Base-by-base conservation (phyloP, 1,140 invertebrate genomes). In the Sinella curviseta region DNA sequence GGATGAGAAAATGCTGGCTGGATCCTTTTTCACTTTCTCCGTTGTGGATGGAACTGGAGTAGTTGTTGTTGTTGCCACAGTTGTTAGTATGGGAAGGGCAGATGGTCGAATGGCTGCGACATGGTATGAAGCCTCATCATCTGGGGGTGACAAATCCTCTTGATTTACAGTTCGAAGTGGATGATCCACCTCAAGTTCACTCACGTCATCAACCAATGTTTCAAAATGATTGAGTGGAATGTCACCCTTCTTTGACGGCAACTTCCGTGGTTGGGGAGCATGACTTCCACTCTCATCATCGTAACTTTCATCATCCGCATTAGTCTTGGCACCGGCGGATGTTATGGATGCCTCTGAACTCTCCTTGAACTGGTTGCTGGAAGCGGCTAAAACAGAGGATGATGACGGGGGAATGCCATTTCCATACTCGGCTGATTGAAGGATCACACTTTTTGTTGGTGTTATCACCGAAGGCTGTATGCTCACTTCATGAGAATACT, bases 391-490 rank as follows among this genome's bases (percentile, higher is more conserved):
- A 8, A 12, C 8, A 20, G 39, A 48, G 8, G 39, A 48, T 16
- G n/a, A 4, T 70, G 16, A 48, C 8, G 14, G 57, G 3, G 24
- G 24, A 8, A 94, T 90, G 74, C 91, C 92, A 84, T 91, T 93
- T 0, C 92, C 93, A 33, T 95, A 86, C 86, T 94, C 93, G n/a
- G 65, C 26, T 3, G 28, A 31, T 4, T 3, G 14, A 20, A 48
- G 8, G 26, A 70, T 70, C 2, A 70, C 65, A 33, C 28, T 70
- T 30, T 33, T 70, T n/a, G 65, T 70, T 8, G 65, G 65, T 12
- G 26, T 16, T 31, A 70, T 70, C 30, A 30, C 65, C 8, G 65
- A 30, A 31, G 65, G 65, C 28, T 70, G 65, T 8, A 33, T 8
- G 31, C 65, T 70, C 65, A 70, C 65, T 33, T 70, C 65, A 70